These are phyloP conservation scores for Anguilla marmorata DNA, from an alignment of 2,797 vertebrate genomes.

Conservation along the genomic window DNA sequence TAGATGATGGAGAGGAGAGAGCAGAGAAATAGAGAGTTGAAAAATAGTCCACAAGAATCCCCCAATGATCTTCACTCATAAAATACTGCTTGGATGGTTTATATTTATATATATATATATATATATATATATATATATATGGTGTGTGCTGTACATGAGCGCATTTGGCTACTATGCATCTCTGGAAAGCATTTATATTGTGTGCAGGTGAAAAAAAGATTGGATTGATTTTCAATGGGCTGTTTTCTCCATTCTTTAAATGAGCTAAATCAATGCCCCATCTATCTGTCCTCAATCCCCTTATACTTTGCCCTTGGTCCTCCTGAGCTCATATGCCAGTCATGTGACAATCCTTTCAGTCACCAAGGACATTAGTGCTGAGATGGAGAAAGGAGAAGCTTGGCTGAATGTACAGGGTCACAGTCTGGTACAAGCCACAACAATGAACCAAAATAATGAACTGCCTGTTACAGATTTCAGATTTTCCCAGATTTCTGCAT, in stretches of 20 bases:
- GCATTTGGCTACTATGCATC: background rate
- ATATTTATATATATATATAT: too few species aligned
- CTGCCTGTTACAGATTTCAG: background rate
- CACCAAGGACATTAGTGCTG: constrained; percentile 27
- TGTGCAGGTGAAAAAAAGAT: background rate
- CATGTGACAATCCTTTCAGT: constrained; percentile 26
- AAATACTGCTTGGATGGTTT: background rate
- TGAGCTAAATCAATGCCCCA: background rate
- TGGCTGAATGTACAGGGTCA: constrained; percentile 20
- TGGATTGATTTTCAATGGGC: background rate
- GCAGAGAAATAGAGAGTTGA: background rate
- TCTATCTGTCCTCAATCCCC: background rate
- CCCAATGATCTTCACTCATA: background rate
- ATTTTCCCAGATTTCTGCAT: background rate
- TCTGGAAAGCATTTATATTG: background rate
- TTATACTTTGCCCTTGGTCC: background rate
- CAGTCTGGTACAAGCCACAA: constrained; percentile 4
- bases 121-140: background rate
- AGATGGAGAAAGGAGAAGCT: constrained; percentile 28
- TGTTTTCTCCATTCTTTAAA: background rate
- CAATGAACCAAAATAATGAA: background rate
- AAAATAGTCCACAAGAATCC: background rate
- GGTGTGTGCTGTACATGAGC: background rate
- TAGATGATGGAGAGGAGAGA: background rate
- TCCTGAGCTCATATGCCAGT: background rate